Evolutionary conservation across 2,113 vertebrate genomes (phyloP), one percentile per base, ranked within the genome.

Genomic region (Triplophysa rosa): DNA sequence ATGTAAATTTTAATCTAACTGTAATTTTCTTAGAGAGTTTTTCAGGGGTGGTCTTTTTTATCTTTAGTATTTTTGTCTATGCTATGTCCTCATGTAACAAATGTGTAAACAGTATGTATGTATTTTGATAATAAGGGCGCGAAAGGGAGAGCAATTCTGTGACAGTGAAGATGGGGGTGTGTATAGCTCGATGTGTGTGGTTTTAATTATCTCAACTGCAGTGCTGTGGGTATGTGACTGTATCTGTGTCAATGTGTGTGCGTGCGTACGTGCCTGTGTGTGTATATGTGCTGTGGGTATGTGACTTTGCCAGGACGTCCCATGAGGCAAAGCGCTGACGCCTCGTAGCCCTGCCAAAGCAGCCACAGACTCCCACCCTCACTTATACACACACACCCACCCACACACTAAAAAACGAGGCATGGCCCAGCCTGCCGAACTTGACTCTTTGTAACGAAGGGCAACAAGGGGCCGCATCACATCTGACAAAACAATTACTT

Each of bases 401-500:
- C 49, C 67, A 47, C 64, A 77, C 59, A 79, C 24, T 69, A 9
- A 63, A 80, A 68, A 80, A 62, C 58, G n/a, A 83, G 78, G 45
- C 66, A 62, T 47, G 64, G 66, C 87, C 83, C 85, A 85, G 91
- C 90, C 87, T 37, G 88, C 56, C 88, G 89, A 90, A 90, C 88
- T 91, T 91, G 59, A 80, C 89, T 93, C 91, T 89, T 88, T 88
- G 87, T 91, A 88, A 88, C 89, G 86, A 85, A 88, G 78, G 92
- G 89, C 85, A 91, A 86, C 59, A 8, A 85, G 91, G 42, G 73
- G 62, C 73, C 62, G 33, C 73, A 52, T 65, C 62, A 90, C 94
- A 93, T 94, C 93, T 95, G 94, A 92, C 89, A 93, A 92, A 92
- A 92, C 89, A 92, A 91, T 91, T 89, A 84, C 75, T 83, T 87